Base-by-base conservation (phyloP, 1,140 invertebrate species). In the Zaprionus tsacasi region DNA sequence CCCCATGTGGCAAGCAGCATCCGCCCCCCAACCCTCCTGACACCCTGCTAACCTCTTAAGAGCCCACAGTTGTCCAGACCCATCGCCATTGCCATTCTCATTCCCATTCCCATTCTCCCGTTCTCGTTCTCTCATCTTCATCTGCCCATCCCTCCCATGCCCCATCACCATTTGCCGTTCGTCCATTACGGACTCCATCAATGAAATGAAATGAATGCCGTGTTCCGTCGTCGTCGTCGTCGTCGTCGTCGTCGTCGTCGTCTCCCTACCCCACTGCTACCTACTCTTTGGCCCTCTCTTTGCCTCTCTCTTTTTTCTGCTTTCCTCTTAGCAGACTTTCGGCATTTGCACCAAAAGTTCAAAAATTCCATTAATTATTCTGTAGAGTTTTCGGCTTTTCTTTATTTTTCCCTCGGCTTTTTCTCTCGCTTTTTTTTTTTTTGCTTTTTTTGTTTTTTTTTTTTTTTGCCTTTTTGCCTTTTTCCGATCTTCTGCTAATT, bases 291-390 rank as follows among this genome's bases (percentile, higher is more conserved):
- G n/a, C 21, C 17, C 1, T 11, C 35, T 36, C 6, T 21, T 10
- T 13, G 6, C 12, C 13, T n/a, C 25, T 25, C 21, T 2, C 40
- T 15, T 25, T 21, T 52, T 52, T 52, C 21, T 21, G 6, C 13
- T 6, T 30, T 30, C 27, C 11, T 17, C 13, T 57, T 57, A 50
- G 52, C 66, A 70, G 58, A 70, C 66, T 57, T 68, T 30, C 30
- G 70, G 64, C 61, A 79, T 72, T 78, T 76, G 79, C 75, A 86
- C 82, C 73, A 58, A 86, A 78, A 86, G 82, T 86, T 85, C 75
- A 83, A 81, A 85, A 83, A 83, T 83, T 83, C 81, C 81, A 83
- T 83, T 83, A 85, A 83, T 83, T 83, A 85, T 80, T 70, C 58
- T 68, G 61, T 67, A 50, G 60, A 61, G 79, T 80, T 76, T 74